Base-by-base conservation (phyloP, 2,113 vertebrate genomes). In the Edolisoma coerulescens region DNA sequence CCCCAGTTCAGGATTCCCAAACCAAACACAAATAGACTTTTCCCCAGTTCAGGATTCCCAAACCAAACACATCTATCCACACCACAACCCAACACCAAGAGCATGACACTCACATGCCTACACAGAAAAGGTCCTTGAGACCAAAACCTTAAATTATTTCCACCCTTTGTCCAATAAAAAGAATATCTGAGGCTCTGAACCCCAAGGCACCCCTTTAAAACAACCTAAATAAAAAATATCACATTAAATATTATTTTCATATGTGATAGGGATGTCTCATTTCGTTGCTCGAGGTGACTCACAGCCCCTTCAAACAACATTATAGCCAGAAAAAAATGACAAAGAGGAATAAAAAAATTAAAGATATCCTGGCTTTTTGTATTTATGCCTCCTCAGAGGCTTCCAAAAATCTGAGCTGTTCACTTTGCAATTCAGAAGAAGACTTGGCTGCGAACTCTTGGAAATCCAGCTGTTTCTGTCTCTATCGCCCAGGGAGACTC, bases 361-460 rank as follows among this genome's bases (percentile, higher is more conserved):
- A 56, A 56, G 13, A 33, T 39, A 86, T 63, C 84, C 73, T 78
- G 54, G 42, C 71, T 85, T 91, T 82, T 89, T 50, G 41, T 60
- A 83, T 83, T 80, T 71, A 95, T 85, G 84, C 78, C 79, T 89
- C 84, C 89, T 93, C 70, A 74, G 93, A 94, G 93, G 50, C 59
- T 90, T 93, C 91, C 82, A 89, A 95, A 92, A 94, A 59, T 70
- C 91, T 74, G 87, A 94, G 84, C 84, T 83, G 87, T 90, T 96
- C 74, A 18, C 84, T 96, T 94, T 87, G 94, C 87, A 94, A 91
- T 95, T 96, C 96, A 97, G 91, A 84, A 67, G 56, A 77, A 65
- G 84, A 76, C 68, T 93, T 93, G 94, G 94, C 95, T 80, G 89
- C 33, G 20, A 93, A 88, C 28, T 54, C 73, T 27, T 27, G 22